A percentile compares a stretch with the other conserved stretches of the same genome.
Conservation (phyloP, 2,888 invertebrate species). For the Panzeria rudis region DNA sequence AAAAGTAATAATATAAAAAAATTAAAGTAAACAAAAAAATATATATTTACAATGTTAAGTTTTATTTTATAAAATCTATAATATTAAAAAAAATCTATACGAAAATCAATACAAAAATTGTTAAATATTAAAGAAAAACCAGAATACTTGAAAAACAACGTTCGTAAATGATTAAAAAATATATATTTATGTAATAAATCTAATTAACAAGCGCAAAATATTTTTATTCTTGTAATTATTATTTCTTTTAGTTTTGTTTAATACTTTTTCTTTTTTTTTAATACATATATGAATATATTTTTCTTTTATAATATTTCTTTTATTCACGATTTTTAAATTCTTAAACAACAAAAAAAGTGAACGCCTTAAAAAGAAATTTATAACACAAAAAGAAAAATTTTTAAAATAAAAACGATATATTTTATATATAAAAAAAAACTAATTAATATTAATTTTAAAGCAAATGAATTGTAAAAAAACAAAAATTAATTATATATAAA, state of each 20-base stretch:
- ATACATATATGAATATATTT: neutral
- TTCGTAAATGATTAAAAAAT: constrained; percentile 52
- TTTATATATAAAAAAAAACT: constrained; percentile 55
- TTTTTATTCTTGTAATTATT: constrained; percentile 44
- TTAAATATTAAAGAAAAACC: constrained; percentile 37
- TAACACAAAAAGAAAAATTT: constrained; percentile 53
- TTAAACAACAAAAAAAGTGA: constrained; percentile 45
- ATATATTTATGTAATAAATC: constrained; percentile 65
- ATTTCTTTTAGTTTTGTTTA: constrained; percentile 40
- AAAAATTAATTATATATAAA: constrained; percentile 50
- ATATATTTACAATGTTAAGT: constrained; percentile 62
- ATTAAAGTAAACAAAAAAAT: constrained; percentile 18
- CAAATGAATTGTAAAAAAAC: constrained; percentile 57
- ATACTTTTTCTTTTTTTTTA: neutral
- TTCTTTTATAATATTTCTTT: constrained; percentile 22
- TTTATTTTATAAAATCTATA: constrained; percentile 61
- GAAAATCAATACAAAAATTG: constrained; percentile 52
- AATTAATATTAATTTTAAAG: constrained; percentile 60
- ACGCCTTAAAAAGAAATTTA: constrained; percentile 70
- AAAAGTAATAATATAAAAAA: constrained; percentile 12
- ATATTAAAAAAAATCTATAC: neutral
- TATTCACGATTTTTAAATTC: constrained; percentile 55
- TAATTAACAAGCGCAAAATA: constrained; percentile 64
- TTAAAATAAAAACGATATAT: constrained; percentile 57
- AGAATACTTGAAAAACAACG: constrained; percentile 12